Evolutionary conservation across 2,113 vertebrate species (phyloP).

Genomic region (Oncorhynchus mykiss): DNA sequence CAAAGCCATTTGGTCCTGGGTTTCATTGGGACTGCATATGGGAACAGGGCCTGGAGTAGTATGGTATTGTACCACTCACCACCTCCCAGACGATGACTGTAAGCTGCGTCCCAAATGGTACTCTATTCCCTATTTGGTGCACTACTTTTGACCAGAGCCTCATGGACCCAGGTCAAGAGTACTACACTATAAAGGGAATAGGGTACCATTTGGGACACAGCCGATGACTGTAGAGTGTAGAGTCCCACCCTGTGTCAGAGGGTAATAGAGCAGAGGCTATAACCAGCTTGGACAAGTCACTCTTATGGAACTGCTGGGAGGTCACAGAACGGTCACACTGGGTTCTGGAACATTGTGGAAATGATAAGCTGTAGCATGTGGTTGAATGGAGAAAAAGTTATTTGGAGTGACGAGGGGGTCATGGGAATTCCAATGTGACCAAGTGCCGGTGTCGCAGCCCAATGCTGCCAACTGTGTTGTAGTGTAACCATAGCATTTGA

Average conservation of each 20-base stretch:
- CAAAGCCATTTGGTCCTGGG: not conserved
- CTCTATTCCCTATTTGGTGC: too few species aligned
- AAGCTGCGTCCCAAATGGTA: too few species aligned
- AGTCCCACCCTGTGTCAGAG: not conserved
- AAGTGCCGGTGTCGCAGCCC: not conserved
- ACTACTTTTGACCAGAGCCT: not conserved
- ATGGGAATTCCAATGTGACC: not conserved
- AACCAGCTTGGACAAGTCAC: not conserved
- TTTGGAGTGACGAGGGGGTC: not conserved
- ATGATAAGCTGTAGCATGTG: not conserved
- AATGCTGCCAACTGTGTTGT: not conserved
- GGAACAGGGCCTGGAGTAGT: not conserved
- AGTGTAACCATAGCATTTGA: too few species aligned
- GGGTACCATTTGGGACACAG: too few species aligned
- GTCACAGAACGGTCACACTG: not conserved
- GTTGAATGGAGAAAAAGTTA: not conserved
- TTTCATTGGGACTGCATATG: not conserved
- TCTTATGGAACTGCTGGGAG: not conserved
- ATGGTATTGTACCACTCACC: not conserved
- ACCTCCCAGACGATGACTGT: not conserved
- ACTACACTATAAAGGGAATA: too few species aligned
- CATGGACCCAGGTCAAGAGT: too few species aligned
- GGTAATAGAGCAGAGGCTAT: not conserved
- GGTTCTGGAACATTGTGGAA: not conserved
- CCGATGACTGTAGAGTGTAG: too few species aligned